These are phyloP conservation scores for Andrena bicolor DNA, from an alignment of 2,888 invertebrate genomes.

Conservation along the genomic window DNA sequence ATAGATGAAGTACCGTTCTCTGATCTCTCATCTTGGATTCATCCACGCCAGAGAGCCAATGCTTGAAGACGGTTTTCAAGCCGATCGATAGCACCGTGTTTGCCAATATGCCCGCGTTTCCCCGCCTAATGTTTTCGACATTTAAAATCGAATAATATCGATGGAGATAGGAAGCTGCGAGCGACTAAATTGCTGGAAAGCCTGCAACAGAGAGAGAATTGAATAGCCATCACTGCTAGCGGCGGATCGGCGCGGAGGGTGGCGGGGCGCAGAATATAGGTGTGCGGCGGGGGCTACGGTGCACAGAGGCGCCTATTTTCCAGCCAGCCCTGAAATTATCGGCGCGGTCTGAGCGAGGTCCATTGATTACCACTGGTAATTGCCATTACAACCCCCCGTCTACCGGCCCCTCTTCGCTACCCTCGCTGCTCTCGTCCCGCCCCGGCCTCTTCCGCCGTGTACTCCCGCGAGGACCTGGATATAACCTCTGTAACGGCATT, in stretches of 20 bases:
- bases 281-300: conserved; percentile 15
- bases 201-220: conserved; percentile 38
- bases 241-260: neutral
- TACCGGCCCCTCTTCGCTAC: conserved; percentile 48
- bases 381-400: conserved; percentile 73
- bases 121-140: neutral
- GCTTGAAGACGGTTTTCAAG: neutral
- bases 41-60: neutral
- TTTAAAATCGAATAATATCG: conserved; percentile 18
- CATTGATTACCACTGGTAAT: conserved; percentile 82
- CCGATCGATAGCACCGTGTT: neutral
- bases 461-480: conserved; percentile 20
- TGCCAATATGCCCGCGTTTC: neutral
- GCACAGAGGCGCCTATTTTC: conserved; percentile 66
- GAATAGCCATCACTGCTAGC: conserved; percentile 27
- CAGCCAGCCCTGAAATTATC: conserved; percentile 80
- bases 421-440: conserved; percentile 22
- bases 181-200: conserved; percentile 31
- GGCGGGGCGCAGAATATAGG: conserved; percentile 18
- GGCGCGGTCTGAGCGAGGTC: conserved; percentile 74
- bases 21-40: too few relatives aligned
- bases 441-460: conserved; percentile 35
- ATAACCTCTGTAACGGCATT: conserved; percentile 48
- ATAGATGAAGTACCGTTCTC: neutral
- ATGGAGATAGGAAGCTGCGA: neutral